phyloP scores from a whole-genome alignment of 2,888 invertebrate species.

The Taenaris catops region DNA sequence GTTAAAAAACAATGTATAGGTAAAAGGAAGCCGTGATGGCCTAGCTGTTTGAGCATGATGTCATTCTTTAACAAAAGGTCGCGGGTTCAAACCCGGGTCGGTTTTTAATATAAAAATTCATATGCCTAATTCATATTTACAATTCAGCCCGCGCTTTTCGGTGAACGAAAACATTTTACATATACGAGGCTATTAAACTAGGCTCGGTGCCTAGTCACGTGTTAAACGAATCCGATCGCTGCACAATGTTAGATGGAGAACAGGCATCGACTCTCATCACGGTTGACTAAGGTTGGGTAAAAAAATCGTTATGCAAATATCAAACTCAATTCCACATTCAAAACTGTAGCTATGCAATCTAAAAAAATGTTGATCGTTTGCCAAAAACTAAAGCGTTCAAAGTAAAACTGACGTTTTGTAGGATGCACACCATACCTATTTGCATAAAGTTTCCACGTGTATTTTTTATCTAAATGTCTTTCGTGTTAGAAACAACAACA shows the following conservation, averaged over 20 bases:
- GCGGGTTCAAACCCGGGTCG: too few species aligned
- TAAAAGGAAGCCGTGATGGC: too few species aligned
- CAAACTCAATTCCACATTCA: constrained; percentile 18
- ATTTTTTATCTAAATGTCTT: too few species aligned
- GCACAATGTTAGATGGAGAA: constrained; percentile 52
- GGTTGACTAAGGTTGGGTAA: constrained; percentile 30
- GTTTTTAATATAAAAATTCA: too few species aligned
- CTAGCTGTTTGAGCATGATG: too few species aligned
- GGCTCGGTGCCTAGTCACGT: constrained; percentile 71
- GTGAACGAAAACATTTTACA: constrained; percentile 77
- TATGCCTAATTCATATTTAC: too few species aligned
- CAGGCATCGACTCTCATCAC: constrained; percentile 37
- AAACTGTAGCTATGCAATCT: constrained; percentile 20
- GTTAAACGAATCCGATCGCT: constrained; percentile 75
- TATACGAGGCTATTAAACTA: constrained; percentile 76
- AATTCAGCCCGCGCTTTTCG: too few species aligned
- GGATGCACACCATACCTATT: constrained; percentile 7
- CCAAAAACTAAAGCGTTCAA: constrained; percentile 21
- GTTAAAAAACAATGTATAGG: too few species aligned
- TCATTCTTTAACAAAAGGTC: too few species aligned
- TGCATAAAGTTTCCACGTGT: constrained; percentile 5
- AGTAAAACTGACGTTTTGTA: constrained; percentile 17
- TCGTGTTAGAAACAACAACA: too few species aligned
- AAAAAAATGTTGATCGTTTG: constrained; percentile 21
- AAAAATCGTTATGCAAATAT: constrained; percentile 22